Percentiles rank a stretch among this genome's conserved stretches.
These are phyloP conservation scores for Hypanus sabinus DNA, from an alignment of 2,113 vertebrate species.

Conservation along the genomic window DNA sequence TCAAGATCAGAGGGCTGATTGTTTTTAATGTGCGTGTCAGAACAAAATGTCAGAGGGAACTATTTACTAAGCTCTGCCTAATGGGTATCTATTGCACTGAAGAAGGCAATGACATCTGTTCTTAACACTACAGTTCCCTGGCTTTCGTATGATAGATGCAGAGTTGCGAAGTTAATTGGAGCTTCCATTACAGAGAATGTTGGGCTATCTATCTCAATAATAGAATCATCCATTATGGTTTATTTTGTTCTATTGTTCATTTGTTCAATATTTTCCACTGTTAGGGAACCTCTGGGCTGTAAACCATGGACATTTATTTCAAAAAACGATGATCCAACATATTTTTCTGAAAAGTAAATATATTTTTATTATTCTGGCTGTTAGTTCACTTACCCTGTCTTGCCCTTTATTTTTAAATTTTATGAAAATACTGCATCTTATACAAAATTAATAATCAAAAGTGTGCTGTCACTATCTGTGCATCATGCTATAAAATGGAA, in stretches of 20 bases:
- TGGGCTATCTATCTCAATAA: conserved; percentile 22
- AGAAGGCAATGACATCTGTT: not conserved
- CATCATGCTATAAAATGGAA: not conserved
- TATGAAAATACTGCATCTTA: not conserved
- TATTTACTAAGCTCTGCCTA: not conserved
- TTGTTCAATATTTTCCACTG: conserved; percentile 3
- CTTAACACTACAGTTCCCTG: not conserved
- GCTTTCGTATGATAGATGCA: not conserved
- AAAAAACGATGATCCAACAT: not conserved
- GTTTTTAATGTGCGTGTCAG: not conserved
- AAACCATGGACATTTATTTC: conserved; percentile 8
- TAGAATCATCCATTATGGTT: conserved; percentile 14
- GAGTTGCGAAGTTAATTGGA: conserved; percentile 24
- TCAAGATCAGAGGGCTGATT: not conserved
- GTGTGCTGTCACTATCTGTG: not conserved
- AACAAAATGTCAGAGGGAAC: not conserved
- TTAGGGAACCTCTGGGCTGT: not conserved
- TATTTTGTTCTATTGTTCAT: not conserved
- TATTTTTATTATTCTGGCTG: not conserved
- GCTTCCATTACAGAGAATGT: conserved; percentile 24
- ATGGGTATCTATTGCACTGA: conserved; percentile 25
- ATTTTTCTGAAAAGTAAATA: not conserved
- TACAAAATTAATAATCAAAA: not conserved
- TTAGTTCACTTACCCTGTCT: not conserved
- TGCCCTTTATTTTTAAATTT: not conserved